Conservation (phyloP, 1,140 invertebrate species). For the Reticulitermes speratus region DNA sequence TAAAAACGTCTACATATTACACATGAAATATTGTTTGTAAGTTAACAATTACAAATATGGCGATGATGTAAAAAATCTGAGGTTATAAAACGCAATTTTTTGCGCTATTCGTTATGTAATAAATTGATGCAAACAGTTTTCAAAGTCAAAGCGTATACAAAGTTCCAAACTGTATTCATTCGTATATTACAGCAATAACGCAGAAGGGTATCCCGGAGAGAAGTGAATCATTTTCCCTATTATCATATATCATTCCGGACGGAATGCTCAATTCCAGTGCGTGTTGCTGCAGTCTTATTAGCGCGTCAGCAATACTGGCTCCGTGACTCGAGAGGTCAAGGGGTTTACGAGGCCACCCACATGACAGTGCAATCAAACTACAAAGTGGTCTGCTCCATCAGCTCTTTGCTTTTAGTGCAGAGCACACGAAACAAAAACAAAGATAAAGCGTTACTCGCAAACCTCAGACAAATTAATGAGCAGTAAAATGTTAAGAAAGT, state of each 20-base stretch:
- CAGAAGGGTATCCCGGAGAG: not conserved
- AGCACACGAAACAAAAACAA: too few relatives aligned
- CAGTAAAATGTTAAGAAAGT: too few relatives aligned
- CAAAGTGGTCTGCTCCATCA: not conserved
- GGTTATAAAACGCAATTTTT: too few relatives aligned
- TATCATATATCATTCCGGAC: not conserved
- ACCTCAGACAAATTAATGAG: too few relatives aligned
- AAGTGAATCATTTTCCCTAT: conserved; percentile 10
- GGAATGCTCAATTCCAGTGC: not conserved
- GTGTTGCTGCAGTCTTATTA: not conserved
- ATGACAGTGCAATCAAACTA: not conserved
- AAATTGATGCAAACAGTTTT: conserved; percentile 1
- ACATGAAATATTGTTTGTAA: too few relatives aligned
- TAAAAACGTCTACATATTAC: too few relatives aligned
- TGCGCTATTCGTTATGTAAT: not conserved
- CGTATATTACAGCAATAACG: not conserved
- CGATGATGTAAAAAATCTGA: too few relatives aligned
- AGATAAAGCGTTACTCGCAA: too few relatives aligned
- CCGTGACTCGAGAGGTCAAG: not conserved
- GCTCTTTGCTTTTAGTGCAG: too few relatives aligned
- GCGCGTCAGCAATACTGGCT: not conserved
- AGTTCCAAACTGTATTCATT: not conserved
- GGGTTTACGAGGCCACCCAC: conserved; percentile 7
- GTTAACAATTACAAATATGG: too few relatives aligned
- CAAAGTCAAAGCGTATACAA: not conserved